phyloP scores from a whole-genome alignment of 2,888 invertebrate genomes.

The Rapana venosa region DNA sequence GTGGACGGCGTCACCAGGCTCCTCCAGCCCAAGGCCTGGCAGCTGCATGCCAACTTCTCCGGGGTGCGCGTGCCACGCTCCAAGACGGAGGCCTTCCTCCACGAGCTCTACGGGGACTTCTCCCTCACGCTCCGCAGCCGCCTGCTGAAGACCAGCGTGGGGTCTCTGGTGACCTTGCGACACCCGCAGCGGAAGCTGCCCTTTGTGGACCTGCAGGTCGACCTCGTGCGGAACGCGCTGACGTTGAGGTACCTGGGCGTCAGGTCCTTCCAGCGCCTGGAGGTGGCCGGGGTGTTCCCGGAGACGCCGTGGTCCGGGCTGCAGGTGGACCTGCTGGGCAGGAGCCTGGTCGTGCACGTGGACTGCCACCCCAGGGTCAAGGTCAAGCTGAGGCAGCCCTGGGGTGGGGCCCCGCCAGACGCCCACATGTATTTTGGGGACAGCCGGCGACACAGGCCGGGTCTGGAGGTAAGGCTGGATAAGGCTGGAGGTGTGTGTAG shows the following conservation, averaged over 20 bases:
- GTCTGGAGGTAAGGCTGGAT: slow-evolving; percentile 61
- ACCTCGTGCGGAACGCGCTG: slow-evolving; percentile 58
- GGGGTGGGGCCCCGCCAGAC: slow-evolving; percentile 55
- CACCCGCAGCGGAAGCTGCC: slow-evolving; percentile 60
- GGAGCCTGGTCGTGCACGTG: slow-evolving; percentile 56
- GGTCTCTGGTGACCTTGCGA: slow-evolving; percentile 63
- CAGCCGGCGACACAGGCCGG: slow-evolving; percentile 50
- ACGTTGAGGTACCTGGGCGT: slow-evolving; percentile 67
- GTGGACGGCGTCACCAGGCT: slow-evolving; percentile 51
- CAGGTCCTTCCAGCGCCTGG: slow-evolving; percentile 65
- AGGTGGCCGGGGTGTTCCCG: slow-evolving; percentile 56
- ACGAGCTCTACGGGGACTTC: slow-evolving; percentile 58
- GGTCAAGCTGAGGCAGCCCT: slow-evolving; percentile 56
- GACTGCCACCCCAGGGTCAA: slow-evolving; percentile 58
- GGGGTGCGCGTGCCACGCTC: slow-evolving; percentile 53
- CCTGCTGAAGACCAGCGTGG: slow-evolving; percentile 39
- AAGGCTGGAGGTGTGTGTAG: neutral
- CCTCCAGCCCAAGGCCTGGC: slow-evolving; percentile 58
- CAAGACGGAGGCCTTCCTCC: slow-evolving; percentile 54
- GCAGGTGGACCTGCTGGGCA: slow-evolving; percentile 58
- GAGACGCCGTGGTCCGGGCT: slow-evolving; percentile 58
- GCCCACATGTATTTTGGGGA: slow-evolving; percentile 58
- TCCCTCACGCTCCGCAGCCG: slow-evolving; percentile 56
- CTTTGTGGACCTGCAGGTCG: slow-evolving; percentile 60
- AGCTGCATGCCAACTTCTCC: slow-evolving; percentile 54